Base-by-base conservation (phyloP, 1,140 invertebrate genomes). In the Panagrolaimus sp. region DNA sequence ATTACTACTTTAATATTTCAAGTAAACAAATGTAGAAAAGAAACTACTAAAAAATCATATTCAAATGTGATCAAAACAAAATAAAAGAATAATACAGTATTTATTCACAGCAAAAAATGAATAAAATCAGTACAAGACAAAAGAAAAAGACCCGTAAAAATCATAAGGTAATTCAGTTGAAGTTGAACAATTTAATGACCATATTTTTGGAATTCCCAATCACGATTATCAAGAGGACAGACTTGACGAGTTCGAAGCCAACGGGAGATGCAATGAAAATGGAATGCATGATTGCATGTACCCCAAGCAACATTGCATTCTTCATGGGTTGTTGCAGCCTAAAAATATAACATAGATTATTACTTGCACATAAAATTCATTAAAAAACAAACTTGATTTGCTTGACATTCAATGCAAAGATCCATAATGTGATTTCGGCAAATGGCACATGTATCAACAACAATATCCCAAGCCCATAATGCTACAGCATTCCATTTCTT, bases 401-500 rank as follows among this genome's bases (percentile, higher is more conserved):
- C 96, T 85, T 99, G 96, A 84, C 96, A 99, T 87, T 99, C 96
- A 79, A 98, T 99, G 84, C 96, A 99, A 0, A 98, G 86, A 86
- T 98, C 96, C 96, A 98, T 99, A 77, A 99, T 98, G 84, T 99
- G 96, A 87, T 99, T 99, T 52, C 96, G 89, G 82, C 96, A 99
- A 85, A 99, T 99, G 75, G 96, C 96, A 88, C 96, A 98, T 83
- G 98, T 99, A 84, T 99, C 96, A 15, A 98, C 96, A 17, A 98
- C 94, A 87, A 98, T 98, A 86, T 98, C 93, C 82, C 80, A 83
- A 24, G 74, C 73, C 95, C 95, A 98, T 6, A 98, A 84, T 44
- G 94, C 94, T 32, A 75, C 73, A 21, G 73, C 73, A 52, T 75
- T 75, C 73, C 73, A 75, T 24, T 75, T 75, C 58, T 75, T 75